Evolutionary conservation across 2,888 invertebrate genomes (phyloP).

Genomic region (Graphium colonna): DNA sequence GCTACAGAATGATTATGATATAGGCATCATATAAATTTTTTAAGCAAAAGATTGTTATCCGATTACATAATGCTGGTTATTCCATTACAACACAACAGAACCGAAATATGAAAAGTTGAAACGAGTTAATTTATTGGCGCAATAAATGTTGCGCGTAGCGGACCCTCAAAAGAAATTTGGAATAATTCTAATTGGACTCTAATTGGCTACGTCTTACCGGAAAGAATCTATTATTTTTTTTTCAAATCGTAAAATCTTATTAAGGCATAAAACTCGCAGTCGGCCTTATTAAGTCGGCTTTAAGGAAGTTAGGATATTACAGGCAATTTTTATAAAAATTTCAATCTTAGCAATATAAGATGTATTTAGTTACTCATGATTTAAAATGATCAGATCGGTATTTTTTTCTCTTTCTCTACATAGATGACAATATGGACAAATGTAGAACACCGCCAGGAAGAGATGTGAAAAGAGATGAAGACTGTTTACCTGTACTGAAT

Average conservation of each 20-base stretch:
- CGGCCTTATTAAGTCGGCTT: background rate
- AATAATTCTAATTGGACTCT: conserved; percentile 1
- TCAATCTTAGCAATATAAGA: too few relatives aligned
- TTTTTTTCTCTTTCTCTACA: too few relatives aligned
- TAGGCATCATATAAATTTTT: background rate
- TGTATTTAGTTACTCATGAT: too few relatives aligned
- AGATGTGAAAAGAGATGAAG: too few relatives aligned
- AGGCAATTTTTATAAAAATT: background rate
- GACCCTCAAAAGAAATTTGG: background rate
- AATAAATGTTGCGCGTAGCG: background rate
- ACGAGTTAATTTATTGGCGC: background rate
- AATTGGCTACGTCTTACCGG: background rate
- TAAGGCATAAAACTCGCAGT: background rate
- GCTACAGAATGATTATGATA: too few relatives aligned
- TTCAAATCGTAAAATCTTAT: background rate
- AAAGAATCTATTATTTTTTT: background rate
- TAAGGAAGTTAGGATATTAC: background rate
- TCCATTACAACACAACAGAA: background rate
- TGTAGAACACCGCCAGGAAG: too few relatives aligned
- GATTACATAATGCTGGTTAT: background rate
- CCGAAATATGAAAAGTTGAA: background rate
- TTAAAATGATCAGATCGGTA: too few relatives aligned
- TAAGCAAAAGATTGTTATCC: background rate
- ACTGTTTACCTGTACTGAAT: too few relatives aligned
- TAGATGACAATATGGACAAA: too few relatives aligned